These are phyloP conservation scores for Sciurus carolinensis DNA, from an alignment of 2,797 vertebrate species.

Conservation along the genomic window DNA sequence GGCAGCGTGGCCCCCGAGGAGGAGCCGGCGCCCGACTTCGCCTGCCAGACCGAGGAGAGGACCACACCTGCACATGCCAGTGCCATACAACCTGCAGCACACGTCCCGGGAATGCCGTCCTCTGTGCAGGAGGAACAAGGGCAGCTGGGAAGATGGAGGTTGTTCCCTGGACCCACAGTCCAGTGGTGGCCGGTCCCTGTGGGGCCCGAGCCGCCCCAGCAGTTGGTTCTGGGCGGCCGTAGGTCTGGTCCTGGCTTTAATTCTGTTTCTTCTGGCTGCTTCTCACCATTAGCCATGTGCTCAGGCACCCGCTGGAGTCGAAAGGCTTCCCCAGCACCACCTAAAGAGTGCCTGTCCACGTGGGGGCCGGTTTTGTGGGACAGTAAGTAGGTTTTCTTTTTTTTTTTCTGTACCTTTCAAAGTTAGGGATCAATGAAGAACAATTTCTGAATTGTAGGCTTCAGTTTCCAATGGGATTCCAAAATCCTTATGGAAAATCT, in stretches of 20 bases:
- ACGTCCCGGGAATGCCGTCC: fast-evolving
- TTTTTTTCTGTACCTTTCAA: slow-evolving; percentile 4
- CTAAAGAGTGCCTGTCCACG: too few relatives aligned
- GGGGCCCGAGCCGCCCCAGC: background rate
- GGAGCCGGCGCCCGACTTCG: background rate
- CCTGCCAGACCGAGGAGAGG: background rate
- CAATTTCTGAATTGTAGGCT: slow-evolving; percentile 12
- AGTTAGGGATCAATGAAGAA: background rate
- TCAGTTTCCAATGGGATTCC: background rate
- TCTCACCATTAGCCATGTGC: background rate
- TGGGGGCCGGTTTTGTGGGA: background rate
- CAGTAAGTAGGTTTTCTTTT: background rate
- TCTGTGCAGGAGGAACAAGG: background rate
- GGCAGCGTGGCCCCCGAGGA: background rate
- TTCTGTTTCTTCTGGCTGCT: background rate
- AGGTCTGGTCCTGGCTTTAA: background rate
- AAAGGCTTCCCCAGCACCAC: background rate
- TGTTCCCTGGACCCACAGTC: background rate
- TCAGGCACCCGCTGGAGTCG: background rate
- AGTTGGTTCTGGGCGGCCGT: background rate
- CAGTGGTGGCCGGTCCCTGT: background rate
- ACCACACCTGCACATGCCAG: background rate
- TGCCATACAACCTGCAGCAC: background rate
- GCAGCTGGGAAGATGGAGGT: background rate
- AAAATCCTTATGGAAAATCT: slow-evolving; percentile 28